phyloP scores from a whole-genome alignment of 1,140 invertebrate genomes.

The Calliphora vicina region DNA sequence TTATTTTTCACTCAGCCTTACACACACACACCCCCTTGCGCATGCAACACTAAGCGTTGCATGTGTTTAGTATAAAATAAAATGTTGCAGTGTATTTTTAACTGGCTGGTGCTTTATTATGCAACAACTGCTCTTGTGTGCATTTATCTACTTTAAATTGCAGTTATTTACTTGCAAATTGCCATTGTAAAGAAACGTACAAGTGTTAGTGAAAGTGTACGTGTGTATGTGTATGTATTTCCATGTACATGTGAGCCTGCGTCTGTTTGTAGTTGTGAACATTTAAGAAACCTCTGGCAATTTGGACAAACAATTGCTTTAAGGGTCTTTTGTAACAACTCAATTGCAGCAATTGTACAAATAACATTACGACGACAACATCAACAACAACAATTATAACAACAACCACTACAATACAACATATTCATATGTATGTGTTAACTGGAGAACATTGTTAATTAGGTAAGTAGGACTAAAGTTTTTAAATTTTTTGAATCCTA shows the following conservation, averaged over 20 bases:
- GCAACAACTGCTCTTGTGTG: no score
- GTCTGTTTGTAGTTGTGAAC: not conserved
- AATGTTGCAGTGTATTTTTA: no score
- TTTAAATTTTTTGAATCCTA: not conserved
- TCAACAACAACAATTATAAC: not conserved
- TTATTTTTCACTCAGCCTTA: no score
- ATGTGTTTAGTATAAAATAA: no score
- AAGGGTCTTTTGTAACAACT: conserved; percentile 12
- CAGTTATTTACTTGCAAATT: not conserved
- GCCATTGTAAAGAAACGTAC: not conserved
- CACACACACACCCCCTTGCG: no score
- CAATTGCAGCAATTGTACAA: not conserved
- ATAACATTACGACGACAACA: not conserved
- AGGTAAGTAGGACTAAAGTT: conserved; percentile 11
- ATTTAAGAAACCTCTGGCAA: not conserved
- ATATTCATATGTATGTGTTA: not conserved
- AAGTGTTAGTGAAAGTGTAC: not conserved
- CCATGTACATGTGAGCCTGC: not conserved
- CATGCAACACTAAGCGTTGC: no score
- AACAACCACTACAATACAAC: not conserved
- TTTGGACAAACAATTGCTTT: conserved; percentile 24
- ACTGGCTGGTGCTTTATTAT: no score
- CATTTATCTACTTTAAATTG: no score
- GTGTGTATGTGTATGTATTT: not conserved
- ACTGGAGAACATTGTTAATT: conserved; percentile 24